Percentiles rank a stretch among this genome's conserved stretches.
These are phyloP conservation scores for Plebejus argus DNA, from an alignment of 2,888 invertebrate species.

Conservation along the genomic window DNA sequence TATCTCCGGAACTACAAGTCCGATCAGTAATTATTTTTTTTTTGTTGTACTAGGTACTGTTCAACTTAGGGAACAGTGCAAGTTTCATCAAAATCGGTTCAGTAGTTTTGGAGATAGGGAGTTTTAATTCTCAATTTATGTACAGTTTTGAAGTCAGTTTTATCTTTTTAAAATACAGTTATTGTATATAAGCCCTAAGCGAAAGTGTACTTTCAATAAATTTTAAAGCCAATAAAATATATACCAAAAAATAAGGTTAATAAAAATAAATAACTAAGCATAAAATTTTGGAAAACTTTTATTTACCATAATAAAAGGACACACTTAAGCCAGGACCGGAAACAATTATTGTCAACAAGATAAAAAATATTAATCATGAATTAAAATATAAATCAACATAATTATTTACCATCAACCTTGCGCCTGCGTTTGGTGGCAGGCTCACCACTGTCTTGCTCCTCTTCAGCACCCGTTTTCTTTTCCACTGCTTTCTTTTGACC, in stretches of 20 bases:
- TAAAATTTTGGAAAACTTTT: conserved; percentile 66
- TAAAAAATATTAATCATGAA: conserved; percentile 35
- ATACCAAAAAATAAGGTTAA: conserved; percentile 36
- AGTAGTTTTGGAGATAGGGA: too few relatives aligned
- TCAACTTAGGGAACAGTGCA: too few relatives aligned
- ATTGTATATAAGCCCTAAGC: neutral
- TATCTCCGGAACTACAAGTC: too few relatives aligned
- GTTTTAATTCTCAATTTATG: too few relatives aligned
- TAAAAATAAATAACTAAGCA: conserved; percentile 58
- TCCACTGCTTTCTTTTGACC: conserved; percentile 61
- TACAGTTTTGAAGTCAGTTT: too few relatives aligned
- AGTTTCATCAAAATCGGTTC: too few relatives aligned
- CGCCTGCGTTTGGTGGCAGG: conserved; percentile 64
- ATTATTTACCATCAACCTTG: conserved; percentile 73
- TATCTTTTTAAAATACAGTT: too few relatives aligned
- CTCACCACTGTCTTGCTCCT: conserved; percentile 58
- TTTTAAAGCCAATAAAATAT: neutral
- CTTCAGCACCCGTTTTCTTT: conserved; percentile 51
- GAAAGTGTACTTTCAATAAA: neutral
- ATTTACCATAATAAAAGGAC: conserved; percentile 66
- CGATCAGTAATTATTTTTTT: too few relatives aligned
- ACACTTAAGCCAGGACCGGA: conserved; percentile 62
- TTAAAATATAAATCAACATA: conserved; percentile 51
- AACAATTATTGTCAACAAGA: conserved; percentile 58
- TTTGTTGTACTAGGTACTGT: too few relatives aligned